These are phyloP conservation scores for Hirundichthys speculiger DNA, from an alignment of 2,113 vertebrate species.

Conservation along the genomic window DNA sequence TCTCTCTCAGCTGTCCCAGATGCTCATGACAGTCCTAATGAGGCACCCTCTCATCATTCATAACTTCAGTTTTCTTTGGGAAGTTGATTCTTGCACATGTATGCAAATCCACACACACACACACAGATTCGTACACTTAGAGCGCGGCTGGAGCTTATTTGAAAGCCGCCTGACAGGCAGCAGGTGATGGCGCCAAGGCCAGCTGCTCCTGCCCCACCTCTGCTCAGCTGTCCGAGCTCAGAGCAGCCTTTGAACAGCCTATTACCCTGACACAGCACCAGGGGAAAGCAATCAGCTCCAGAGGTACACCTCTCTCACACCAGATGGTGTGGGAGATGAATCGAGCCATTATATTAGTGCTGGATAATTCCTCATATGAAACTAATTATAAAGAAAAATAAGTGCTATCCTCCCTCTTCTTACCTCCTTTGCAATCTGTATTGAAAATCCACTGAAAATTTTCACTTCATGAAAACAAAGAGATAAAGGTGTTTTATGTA, in stretches of 20 bases:
- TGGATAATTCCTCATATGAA: conserved; percentile 84
- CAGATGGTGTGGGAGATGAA: conserved; percentile 86
- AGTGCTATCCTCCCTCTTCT: conserved; percentile 68
- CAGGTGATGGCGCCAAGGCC: conserved; percentile 75
- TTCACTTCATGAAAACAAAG: too few species aligned
- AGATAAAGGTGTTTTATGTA: too few species aligned
- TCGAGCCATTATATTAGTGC: conserved; percentile 82
- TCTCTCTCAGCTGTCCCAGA: conserved; percentile 58
- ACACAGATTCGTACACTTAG: conserved; percentile 44
- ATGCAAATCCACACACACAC: conserved; percentile 15
- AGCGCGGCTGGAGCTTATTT: conserved; percentile 49
- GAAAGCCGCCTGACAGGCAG: conserved; percentile 73
- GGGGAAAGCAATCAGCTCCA: conserved; percentile 82
- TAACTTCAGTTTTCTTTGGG: conserved; percentile 10
- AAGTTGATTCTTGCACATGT: conserved; percentile 11
- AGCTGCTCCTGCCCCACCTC: conserved; percentile 81
- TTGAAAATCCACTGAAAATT: conserved; percentile 25
- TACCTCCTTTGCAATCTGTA: conserved; percentile 56
- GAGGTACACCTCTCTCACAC: conserved; percentile 71
- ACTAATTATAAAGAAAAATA: conserved; percentile 83
- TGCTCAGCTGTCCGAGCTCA: conserved; percentile 81
- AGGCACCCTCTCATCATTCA: conserved; percentile 27
- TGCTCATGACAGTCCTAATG: conserved; percentile 54
- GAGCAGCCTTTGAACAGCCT: conserved; percentile 82
- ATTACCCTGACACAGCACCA: conserved; percentile 79